Base-by-base conservation (phyloP, 2,888 invertebrate species). In the Cosmopolites sordidus region DNA sequence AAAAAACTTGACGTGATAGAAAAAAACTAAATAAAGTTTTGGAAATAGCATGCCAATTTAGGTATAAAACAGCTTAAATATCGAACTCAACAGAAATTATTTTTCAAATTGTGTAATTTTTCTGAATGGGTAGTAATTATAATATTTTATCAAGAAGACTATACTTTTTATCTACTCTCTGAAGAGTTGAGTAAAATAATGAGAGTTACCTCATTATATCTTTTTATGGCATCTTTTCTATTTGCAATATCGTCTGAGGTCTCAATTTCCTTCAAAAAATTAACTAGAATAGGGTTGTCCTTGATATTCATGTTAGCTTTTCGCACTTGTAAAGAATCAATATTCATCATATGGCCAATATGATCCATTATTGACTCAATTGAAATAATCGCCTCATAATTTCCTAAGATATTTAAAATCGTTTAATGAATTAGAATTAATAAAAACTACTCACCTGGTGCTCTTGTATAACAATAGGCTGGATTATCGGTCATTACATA, bases 361-460 rank as follows among this genome's bases (percentile, higher is more conserved):
- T 85, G 83, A 48, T 87, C 85, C 78, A 87, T 82, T 2, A 86
- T 78, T 55, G 73, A 75, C 69, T 86, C 86, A 11, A 80, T 78
- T 62, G 79, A 73, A 1, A 80, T 79, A 8, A 86, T 12, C 11
- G 33, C 33, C 33, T 33, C 33, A 33, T 4, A 33, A 33, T 33
- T 33, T 5, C 33, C 33, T 33, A n/a, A n/a, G n/a, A n/a, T n/a
- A n/a, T n/a, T n/a, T n/a, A n/a, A n/a, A n/a, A n/a, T n/a, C n/a
- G n/a, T n/a, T n/a, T n/a, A n/a, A n/a, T n/a, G n/a, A n/a, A n/a
- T n/a, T n/a, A n/a, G n/a, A n/a, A n/a, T n/a, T n/a, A n/a, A n/a
- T n/a, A n/a, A 33, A 33, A 9, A 38, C 58, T 58, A 33, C n/a
- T 33, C 68, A 82, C 88, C 86, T 64, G 89, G 89, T 14, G 85